Conservation (phyloP, 2,888 invertebrate species). For the Abscondita cerata region DNA sequence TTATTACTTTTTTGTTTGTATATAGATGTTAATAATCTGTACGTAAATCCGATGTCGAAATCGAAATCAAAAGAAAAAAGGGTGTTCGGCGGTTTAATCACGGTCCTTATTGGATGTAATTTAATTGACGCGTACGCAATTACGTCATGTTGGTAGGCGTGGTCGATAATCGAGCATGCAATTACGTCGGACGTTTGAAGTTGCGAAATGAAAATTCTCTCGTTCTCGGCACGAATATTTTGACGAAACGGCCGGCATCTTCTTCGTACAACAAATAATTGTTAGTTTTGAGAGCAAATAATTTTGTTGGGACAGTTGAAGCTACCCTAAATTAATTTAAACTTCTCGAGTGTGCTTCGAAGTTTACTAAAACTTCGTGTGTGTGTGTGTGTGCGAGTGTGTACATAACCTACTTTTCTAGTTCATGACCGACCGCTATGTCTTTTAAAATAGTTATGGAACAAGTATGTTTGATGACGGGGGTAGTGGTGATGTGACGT, state of each 20-base stretch:
- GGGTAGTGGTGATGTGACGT: slow-evolving; percentile 15
- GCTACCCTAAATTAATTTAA: slow-evolving; percentile 13
- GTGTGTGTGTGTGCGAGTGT: slow-evolving; percentile 2
- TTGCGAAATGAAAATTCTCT: not conserved
- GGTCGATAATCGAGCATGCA: no score
- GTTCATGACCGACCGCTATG: slow-evolving; percentile 7
- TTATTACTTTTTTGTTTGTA: no score
- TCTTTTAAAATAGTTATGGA: slow-evolving; percentile 1
- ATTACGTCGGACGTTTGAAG: no score
- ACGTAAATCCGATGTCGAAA: no score
- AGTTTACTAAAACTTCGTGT: slow-evolving; percentile 8
- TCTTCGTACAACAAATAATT: slow-evolving; percentile 10
- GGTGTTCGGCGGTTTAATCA: no score
- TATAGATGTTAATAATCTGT: no score
- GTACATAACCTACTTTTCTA: slow-evolving; percentile 6
- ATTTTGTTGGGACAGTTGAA: slow-evolving; percentile 8
- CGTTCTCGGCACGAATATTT: no score
- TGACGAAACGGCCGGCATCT: not conserved
- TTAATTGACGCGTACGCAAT: no score
- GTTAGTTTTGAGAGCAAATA: slow-evolving; percentile 11
- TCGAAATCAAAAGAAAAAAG: no score
- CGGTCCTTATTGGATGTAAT: no score
- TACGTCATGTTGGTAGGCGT: no score
- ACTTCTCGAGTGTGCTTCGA: slow-evolving; percentile 11
- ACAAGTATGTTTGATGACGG: not conserved